These are phyloP conservation scores for Hirtodrosophila confusa DNA, from an alignment of 2,888 invertebrate species.

Conservation along the genomic window DNA sequence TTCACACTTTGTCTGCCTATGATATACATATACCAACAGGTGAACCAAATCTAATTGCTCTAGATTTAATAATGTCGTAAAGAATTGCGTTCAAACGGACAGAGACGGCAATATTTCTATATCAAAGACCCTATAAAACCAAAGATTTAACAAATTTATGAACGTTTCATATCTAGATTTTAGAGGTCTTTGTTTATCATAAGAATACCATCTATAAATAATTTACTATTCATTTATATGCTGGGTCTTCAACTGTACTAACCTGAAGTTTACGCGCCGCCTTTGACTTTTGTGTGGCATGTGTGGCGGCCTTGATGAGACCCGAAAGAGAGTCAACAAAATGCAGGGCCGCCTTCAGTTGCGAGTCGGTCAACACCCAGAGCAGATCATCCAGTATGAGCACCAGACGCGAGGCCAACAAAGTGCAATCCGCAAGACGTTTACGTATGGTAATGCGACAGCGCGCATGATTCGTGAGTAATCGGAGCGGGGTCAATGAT, in stretches of 20 bases:
- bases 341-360: constrained; percentile 95
- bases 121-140: too few relatives aligned
- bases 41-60: too few relatives aligned
- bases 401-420: constrained; percentile 95
- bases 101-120: too few relatives aligned
- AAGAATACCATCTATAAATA: too few relatives aligned
- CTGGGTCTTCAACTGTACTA: constrained; percentile 14
- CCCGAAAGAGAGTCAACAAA: constrained; percentile 94
- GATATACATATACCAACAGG: too few relatives aligned
- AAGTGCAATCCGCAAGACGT: constrained; percentile 94
- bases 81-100: too few relatives aligned
- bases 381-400: constrained; percentile 97
- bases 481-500: constrained; percentile 93
- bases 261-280: constrained; percentile 93
- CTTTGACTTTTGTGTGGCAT: constrained; percentile 91
- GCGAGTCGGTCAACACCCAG: constrained; percentile 98
- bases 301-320: constrained; percentile 91
- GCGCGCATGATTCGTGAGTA: constrained; percentile 96
- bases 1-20: too few relatives aligned
- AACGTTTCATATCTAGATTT: too few relatives aligned
- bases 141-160: too few relatives aligned
- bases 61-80: too few relatives aligned
- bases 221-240: too few relatives aligned
- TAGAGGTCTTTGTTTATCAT: too few relatives aligned
- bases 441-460: constrained; percentile 98